Conservation (phyloP, 1,140 invertebrate genomes). For the Papilio machaon region DNA sequence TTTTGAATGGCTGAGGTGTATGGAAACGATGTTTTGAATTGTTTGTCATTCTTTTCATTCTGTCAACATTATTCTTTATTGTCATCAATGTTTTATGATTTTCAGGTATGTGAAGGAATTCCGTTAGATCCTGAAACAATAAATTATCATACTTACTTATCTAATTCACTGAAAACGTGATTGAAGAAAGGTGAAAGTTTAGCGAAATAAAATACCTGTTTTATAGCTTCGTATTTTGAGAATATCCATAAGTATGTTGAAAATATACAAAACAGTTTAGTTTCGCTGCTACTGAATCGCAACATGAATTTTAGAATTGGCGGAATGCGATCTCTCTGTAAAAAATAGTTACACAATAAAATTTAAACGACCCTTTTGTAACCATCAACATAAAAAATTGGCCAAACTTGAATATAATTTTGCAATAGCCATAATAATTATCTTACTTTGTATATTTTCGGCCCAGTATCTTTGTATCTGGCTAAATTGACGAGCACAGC, state of each 20-base stretch:
- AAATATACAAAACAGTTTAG: conserved; percentile 83
- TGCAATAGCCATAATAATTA: neutral
- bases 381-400: neutral
- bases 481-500: conserved; percentile 82
- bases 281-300: conserved; percentile 85
- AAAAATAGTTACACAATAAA: conserved; percentile 38
- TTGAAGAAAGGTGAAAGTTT: conserved; percentile 22
- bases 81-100: conserved; percentile 73
- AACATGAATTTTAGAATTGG: conserved; percentile 81
- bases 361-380: neutral
- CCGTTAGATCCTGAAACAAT: conserved; percentile 69
- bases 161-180: too few species aligned
- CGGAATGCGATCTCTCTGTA: conserved; percentile 73
- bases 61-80: conserved; percentile 68
- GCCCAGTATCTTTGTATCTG: conserved; percentile 66
- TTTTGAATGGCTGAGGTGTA: conserved; percentile 56
- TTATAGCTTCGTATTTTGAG: conserved; percentile 81
- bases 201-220: conserved; percentile 65
- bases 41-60: conserved; percentile 70
- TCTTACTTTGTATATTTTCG: conserved; percentile 70
- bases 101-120: conserved; percentile 64
- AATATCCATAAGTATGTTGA: conserved; percentile 86
- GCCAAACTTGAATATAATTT: neutral
- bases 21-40: conserved; percentile 58
- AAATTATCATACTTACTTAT: conserved; percentile 23